A percentile compares a stretch with the other conserved stretches of the same genome.
These are phyloP conservation scores for Neodiprion lecontei DNA, from an alignment of 1,140 invertebrate species.

Conservation along the genomic window DNA sequence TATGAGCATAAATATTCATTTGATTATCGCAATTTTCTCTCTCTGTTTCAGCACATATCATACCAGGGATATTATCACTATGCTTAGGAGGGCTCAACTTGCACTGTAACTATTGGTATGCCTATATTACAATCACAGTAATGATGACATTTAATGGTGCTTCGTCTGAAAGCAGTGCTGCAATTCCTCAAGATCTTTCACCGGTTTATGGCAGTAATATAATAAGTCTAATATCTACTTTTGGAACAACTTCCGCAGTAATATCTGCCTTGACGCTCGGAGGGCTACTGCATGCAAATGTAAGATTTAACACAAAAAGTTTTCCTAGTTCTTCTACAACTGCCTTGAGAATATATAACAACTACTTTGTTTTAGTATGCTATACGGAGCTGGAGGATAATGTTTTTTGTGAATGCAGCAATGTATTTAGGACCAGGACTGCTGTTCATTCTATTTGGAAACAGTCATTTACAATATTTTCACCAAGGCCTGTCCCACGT, in stretches of 20 bases:
- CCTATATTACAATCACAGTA: not conserved
- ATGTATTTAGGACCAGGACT: not conserved
- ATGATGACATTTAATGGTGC: not conserved
- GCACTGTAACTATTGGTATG: not conserved
- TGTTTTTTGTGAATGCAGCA: not conserved
- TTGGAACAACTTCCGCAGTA: not conserved
- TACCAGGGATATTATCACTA: not conserved
- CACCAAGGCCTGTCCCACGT: not conserved
- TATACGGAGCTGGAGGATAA: not conserved
- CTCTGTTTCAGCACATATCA: not conserved
- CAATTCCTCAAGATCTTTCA: not conserved
- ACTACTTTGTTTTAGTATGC: not conserved
- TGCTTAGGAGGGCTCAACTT: not conserved
- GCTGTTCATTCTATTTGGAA: not conserved
- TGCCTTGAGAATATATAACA: not conserved
- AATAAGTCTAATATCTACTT: not conserved
- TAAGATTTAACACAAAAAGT: not conserved
- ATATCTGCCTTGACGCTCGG: not conserved
- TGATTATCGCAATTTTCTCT: not conserved
- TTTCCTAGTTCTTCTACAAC: not conserved
- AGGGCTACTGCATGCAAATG: not conserved
- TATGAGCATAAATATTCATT: not conserved
- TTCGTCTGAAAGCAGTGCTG: not conserved
- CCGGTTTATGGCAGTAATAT: slow-evolving; percentile 1
- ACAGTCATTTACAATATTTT: not conserved